phyloP scores from a whole-genome alignment of 2,888 invertebrate genomes.

The Drosophila colorata region DNA sequence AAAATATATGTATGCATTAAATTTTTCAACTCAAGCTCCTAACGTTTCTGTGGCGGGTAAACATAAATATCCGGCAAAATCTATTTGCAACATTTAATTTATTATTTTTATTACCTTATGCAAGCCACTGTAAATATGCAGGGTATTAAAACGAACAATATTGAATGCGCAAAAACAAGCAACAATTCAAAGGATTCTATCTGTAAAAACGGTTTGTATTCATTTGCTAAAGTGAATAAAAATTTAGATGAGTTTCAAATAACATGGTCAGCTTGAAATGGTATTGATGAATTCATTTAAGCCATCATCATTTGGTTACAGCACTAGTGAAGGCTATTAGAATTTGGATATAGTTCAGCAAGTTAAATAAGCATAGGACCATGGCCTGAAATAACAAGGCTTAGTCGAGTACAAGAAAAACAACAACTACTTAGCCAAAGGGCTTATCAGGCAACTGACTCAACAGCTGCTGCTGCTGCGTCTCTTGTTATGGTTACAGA shows the following conservation, averaged over 20 bases:
- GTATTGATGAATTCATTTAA: neutral
- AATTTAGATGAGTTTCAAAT: neutral
- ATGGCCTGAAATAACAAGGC: constrained; percentile 67
- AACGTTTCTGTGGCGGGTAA: too few species aligned
- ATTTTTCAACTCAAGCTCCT: too few species aligned
- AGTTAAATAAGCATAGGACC: constrained; percentile 27
- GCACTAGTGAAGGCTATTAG: neutral
- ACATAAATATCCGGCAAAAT: too few species aligned
- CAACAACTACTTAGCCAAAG: constrained; percentile 54
- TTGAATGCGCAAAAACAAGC: constrained; percentile 4
- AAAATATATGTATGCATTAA: too few species aligned
- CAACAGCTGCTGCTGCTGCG: constrained; percentile 26
- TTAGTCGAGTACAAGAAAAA: constrained; percentile 57
- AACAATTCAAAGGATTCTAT: constrained; percentile 8
- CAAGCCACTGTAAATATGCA: too few species aligned
- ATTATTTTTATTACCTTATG: too few species aligned
- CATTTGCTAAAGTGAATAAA: constrained; percentile 3
- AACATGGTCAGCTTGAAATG: neutral
- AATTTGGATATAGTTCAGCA: constrained; percentile 7
- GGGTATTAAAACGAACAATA: neutral
- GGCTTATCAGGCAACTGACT: constrained; percentile 60
- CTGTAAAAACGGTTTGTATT: neutral
- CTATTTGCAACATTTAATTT: too few species aligned
- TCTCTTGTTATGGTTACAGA: constrained; percentile 48
- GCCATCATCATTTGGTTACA: neutral